phyloP scores from a whole-genome alignment of 2,888 invertebrate species.

The Tachina lurida region DNA sequence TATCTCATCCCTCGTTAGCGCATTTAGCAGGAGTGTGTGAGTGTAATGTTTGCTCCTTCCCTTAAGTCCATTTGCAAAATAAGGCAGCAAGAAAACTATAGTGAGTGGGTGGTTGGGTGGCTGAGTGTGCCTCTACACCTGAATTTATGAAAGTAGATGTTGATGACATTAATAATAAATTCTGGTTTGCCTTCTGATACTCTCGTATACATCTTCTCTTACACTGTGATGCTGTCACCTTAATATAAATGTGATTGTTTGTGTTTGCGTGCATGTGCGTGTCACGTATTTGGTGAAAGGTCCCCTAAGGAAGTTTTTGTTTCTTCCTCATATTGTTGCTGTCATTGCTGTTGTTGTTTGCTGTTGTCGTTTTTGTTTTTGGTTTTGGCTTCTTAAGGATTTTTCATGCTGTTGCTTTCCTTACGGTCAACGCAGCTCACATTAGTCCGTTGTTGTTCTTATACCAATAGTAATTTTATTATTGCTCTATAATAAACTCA shows the following conservation, averaged over 20 bases:
- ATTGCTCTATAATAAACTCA: conserved; percentile 27
- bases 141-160: conserved; percentile 36
- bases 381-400: conserved; percentile 40
- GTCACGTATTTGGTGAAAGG: conserved; percentile 34
- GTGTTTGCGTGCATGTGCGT: background rate
- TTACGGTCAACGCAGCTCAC: conserved; percentile 34
- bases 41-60: background rate
- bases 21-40: background rate
- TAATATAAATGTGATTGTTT: conserved; percentile 28
- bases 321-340: conserved; percentile 21
- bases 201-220: background rate
- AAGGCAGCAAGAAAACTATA: background rate
- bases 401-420: conserved; percentile 44
- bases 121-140: background rate
- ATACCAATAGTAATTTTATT: conserved; percentile 36
- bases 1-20: background rate
- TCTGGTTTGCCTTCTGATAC: conserved; percentile 39
- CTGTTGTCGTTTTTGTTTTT: conserved; percentile 5
- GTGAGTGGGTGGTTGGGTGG: background rate
- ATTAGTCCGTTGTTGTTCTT: conserved; percentile 29
- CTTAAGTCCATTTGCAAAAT: background rate
- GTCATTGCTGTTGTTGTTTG: conserved; percentile 15
- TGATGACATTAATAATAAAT: conserved; percentile 65
- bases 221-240: background rate
- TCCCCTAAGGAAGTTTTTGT: conserved; percentile 44